These are phyloP conservation scores for Mycalesis mineus DNA, from an alignment of 2,888 invertebrate species.

Conservation along the genomic window DNA sequence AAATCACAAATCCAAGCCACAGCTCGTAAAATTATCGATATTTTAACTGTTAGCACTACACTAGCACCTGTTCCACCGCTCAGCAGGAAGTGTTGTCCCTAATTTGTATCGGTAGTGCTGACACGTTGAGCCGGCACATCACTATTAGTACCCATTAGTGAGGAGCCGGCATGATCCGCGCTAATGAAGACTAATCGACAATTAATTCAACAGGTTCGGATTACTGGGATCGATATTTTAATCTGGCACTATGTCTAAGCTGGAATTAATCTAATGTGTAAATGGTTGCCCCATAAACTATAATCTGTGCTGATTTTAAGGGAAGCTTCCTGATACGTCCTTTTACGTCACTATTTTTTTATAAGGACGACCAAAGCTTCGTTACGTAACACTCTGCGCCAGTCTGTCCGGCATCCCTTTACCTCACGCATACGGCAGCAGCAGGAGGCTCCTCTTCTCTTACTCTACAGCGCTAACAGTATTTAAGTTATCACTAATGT, in stretches of 20 bases:
- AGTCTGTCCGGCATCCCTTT: no score
- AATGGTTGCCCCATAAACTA: not conserved
- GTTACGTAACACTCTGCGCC: no score
- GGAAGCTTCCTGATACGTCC: no score
- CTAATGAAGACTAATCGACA: constrained; percentile 29
- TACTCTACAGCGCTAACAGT: no score
- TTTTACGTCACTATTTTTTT: no score
- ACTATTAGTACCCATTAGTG: constrained; percentile 71
- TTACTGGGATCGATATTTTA: constrained; percentile 31
- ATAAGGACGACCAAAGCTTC: no score
- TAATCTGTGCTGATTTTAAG: not conserved
- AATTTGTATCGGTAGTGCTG: constrained; percentile 20
- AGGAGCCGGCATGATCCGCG: constrained; percentile 31
- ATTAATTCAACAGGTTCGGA: constrained; percentile 33
- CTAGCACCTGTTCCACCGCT: constrained; percentile 25
- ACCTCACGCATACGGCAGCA: no score
- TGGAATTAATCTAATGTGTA: constrained; percentile 18
- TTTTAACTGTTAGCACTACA: constrained; percentile 10
- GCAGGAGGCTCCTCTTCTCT: no score
- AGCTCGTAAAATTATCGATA: constrained; percentile 8
- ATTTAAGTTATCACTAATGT: no score
- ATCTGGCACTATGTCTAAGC: constrained; percentile 15
- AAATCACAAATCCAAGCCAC: not conserved
- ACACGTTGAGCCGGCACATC: constrained; percentile 36
- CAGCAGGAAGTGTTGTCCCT: constrained; percentile 17